phyloP scores from a whole-genome alignment of 2,113 vertebrate species.

The Oreamnos americanus region DNA sequence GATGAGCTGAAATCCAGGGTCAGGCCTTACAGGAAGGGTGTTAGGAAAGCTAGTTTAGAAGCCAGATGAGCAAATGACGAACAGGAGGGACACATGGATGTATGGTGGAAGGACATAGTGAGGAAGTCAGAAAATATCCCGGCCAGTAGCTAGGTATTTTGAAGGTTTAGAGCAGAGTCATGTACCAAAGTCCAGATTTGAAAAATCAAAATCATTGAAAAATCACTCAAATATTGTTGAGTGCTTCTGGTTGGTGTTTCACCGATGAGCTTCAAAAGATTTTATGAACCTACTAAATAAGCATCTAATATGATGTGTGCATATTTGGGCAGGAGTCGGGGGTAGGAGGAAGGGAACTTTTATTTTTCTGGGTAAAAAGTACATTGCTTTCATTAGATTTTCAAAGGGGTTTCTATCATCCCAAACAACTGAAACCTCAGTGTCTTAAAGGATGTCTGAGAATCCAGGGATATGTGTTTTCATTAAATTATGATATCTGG shows the following conservation, averaged over 20 bases:
- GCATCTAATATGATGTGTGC: background rate
- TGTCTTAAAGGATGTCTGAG: background rate
- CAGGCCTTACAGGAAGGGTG: background rate
- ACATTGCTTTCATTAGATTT: background rate
- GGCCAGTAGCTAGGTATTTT: background rate
- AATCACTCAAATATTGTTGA: background rate
- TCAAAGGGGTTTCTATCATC: background rate
- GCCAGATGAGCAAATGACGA: background rate
- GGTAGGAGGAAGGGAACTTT: background rate
- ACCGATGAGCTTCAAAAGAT: background rate
- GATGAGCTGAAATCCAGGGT: background rate
- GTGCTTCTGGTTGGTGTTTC: background rate
- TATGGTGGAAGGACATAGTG: background rate
- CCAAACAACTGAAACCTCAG: background rate
- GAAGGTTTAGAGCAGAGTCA: background rate
- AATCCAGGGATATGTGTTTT: background rate
- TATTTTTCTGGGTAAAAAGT: background rate
- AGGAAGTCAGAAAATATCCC: background rate
- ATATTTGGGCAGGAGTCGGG: background rate
- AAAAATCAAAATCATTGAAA: background rate
- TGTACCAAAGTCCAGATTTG: background rate
- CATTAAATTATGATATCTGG: background rate
- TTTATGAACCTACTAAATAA: background rate
- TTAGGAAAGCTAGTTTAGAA: background rate
- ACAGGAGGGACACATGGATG: background rate